Percentiles rank a stretch among this genome's conserved stretches.
Evolutionary conservation across 2,797 vertebrate species (phyloP).

Genomic region (Lerista edwardsae): DNA sequence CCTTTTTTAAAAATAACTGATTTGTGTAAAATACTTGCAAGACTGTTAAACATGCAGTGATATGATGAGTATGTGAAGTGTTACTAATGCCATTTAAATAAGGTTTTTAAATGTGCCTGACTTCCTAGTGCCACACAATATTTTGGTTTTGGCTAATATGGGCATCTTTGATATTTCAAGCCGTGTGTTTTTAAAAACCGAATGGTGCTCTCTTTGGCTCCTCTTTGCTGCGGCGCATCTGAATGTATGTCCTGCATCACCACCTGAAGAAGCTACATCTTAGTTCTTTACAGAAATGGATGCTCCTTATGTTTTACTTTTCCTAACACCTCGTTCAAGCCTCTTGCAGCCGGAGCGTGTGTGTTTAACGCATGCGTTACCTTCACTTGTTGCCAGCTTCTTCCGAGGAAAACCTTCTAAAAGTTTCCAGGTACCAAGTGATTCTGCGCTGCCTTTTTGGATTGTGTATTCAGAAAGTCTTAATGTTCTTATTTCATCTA

Average conservation of each 20-base stretch:
- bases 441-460: slow-evolving; percentile 81
- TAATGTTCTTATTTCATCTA: slow-evolving; percentile 83
- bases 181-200: slow-evolving; percentile 77
- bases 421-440: slow-evolving; percentile 77
- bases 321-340: slow-evolving; percentile 39
- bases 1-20: slow-evolving; percentile 61
- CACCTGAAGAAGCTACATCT: slow-evolving; percentile 71
- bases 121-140: slow-evolving; percentile 72
- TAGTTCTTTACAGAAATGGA: slow-evolving; percentile 63
- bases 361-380: not conserved
- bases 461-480: slow-evolving; percentile 79
- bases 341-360: slow-evolving; percentile 35
- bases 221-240: slow-evolving; percentile 65
- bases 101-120: slow-evolving; percentile 73
- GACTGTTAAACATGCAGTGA: slow-evolving; percentile 73
- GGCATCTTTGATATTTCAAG: slow-evolving; percentile 74
- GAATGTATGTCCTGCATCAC: slow-evolving; percentile 69
- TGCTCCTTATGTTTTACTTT: slow-evolving; percentile 40
- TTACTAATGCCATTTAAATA: slow-evolving; percentile 79
- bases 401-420: slow-evolving; percentile 72
- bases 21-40: slow-evolving; percentile 76
- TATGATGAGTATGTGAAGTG: slow-evolving; percentile 80
- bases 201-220: slow-evolving; percentile 79
- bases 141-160: slow-evolving; percentile 70
- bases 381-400: slow-evolving; percentile 64